phyloP scores from a whole-genome alignment of 1,140 invertebrate species.

The Patella vulgata region DNA sequence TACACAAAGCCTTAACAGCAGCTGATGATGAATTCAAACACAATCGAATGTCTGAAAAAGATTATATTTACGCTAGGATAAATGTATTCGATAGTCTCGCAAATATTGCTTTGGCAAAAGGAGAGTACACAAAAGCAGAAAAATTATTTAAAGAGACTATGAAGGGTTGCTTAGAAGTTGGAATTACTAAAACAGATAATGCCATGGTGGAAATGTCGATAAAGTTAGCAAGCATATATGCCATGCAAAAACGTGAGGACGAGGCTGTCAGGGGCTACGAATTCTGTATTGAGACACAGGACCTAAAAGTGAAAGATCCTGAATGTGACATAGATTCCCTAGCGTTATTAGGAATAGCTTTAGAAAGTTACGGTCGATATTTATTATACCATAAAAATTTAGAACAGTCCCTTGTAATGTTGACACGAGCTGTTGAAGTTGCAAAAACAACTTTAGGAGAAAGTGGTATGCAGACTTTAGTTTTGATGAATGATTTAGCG shows the following conservation, averaged over 20 bases:
- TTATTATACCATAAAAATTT: constrained; percentile 73
- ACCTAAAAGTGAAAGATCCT: constrained; percentile 68
- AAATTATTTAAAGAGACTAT: constrained; percentile 84
- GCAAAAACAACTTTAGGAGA: constrained; percentile 76
- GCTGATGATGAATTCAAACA: constrained; percentile 38
- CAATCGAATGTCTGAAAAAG: constrained; percentile 43
- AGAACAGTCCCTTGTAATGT: constrained; percentile 74
- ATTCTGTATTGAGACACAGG: constrained; percentile 79
- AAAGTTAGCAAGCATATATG: constrained; percentile 69
- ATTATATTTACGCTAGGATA: constrained; percentile 74
- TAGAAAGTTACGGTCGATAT: constrained; percentile 85
- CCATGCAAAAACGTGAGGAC: constrained; percentile 72
- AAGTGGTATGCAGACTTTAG: constrained; percentile 78
- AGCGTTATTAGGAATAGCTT: constrained; percentile 76
- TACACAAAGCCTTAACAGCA: constrained; percentile 50
- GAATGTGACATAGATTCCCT: constrained; percentile 71
- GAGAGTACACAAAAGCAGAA: constrained; percentile 84
- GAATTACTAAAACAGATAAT: constrained; percentile 77
- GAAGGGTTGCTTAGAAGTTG: constrained; percentile 76
- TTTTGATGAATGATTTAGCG: constrained; percentile 85
- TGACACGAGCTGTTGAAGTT: constrained; percentile 77
- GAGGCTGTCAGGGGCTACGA: constrained; percentile 80
- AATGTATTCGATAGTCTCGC: constrained; percentile 92
- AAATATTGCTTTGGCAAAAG: constrained; percentile 83
- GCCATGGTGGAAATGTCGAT: constrained; percentile 81